Base-by-base conservation (phyloP, 2,113 vertebrate species). In the Malurus melanocephalus region DNA sequence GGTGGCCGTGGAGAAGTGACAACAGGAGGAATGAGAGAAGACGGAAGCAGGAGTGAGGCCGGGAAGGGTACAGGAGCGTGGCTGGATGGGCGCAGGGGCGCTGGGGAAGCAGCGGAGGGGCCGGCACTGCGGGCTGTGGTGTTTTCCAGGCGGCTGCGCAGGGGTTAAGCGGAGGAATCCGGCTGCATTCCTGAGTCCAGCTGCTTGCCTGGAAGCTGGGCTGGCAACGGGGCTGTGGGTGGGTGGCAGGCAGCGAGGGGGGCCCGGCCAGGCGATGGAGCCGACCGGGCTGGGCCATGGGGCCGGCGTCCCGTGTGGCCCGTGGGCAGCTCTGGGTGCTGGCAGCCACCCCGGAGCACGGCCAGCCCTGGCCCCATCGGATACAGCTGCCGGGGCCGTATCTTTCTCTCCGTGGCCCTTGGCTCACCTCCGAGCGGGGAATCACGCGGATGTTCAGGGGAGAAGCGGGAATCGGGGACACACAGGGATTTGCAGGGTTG, bases 131-230 rank as follows among this genome's bases (percentile, higher is more conserved):
- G 17, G 79, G 45, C 57, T 4, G 26, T 16, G 33, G 24, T 0
- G 67, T 64, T 88, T 77, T 76, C 46, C 1, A 10, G 51, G 51
- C 33, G 67, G 93, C 27, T 8, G 68, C 51, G 85, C 88, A 95
- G 88, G 94, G 94, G 94, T 93, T 95, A 95, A 95, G 55, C 42
- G 2, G 9, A 95, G 89, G 94, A 95, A 94, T 95, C 88, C 82
- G 64, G 24, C 93, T 87, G 90, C 94, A 94, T 95, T 95, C 94
- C 94, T 95, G 94, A 94, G 93, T 87, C 92, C 94, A 93, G 94
- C 94, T 95, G 94, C 94, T 95, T 93, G 93, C 93, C 93, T 95
- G 94, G 94, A 94, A 95, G 94, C 94, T 91, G 94, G 93, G 93
- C 94, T 94, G 94, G 93, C 87, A 68, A 85, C 6, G 32, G 89